These are phyloP conservation scores for Cliona cf. orientalis DNA, from an alignment of 37 sponge, comb jelly and placozoan species.

Conservation along the genomic window DNA sequence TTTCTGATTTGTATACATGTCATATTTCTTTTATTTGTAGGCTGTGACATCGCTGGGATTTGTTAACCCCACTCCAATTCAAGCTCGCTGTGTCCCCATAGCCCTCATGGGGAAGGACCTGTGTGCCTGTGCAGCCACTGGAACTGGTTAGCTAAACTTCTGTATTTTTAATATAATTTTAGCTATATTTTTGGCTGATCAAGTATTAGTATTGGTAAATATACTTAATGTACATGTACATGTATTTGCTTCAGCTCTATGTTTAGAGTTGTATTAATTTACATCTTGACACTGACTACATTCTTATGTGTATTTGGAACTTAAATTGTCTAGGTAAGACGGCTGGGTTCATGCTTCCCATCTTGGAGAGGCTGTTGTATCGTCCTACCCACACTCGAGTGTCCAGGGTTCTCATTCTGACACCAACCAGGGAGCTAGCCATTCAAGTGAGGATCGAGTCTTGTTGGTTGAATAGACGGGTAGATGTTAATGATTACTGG, in stretches of 20 bases:
- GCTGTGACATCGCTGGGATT: constrained; percentile 88
- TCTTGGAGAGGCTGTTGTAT: constrained; percentile 93
- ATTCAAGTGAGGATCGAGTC: constrained; percentile 74
- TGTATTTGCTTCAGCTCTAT: too few species aligned
- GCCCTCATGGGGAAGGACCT: constrained; percentile 99
- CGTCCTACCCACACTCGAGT: constrained; percentile 60
- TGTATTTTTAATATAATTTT: too few species aligned
- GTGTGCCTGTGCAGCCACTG: constrained; percentile 99
- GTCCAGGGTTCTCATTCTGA: constrained; percentile 88
- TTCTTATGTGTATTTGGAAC: too few species aligned
- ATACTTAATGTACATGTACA: too few species aligned
- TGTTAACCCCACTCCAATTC: constrained; percentile 93
- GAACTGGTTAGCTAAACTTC: constrained; percentile 84
- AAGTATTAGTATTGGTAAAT: too few species aligned
- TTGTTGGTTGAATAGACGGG: too few species aligned
- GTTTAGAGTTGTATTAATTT: too few species aligned
- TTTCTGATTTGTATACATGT: background rate
- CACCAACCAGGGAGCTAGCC: constrained; percentile 97
- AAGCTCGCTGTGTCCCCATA: constrained; percentile 92
- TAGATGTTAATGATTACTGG: background rate
- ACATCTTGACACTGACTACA: too few species aligned
- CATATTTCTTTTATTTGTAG: constrained; percentile 26
- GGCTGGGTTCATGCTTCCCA: constrained; percentile 96
- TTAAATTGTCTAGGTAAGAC: constrained; percentile 86
- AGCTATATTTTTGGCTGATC: too few species aligned